phyloP scores from a whole-genome alignment of 2,888 invertebrate genomes.

The Drosophila kanekoi region DNA sequence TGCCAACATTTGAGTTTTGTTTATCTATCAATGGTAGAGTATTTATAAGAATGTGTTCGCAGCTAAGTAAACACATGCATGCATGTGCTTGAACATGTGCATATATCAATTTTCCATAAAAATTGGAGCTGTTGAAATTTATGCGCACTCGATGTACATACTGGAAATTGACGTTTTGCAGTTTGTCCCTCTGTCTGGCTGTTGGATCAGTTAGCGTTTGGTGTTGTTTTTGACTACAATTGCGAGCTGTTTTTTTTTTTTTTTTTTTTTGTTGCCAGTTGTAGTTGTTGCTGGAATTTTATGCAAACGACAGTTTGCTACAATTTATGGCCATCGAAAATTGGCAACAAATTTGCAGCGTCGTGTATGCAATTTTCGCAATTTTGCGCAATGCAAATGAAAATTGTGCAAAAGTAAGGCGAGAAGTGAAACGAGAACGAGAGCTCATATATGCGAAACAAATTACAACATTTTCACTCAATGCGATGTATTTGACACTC shows the following conservation, averaged over 20 bases:
- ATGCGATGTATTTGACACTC: constrained; percentile 73
- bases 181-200: constrained; percentile 26
- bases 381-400: constrained; percentile 67
- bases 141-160: constrained; percentile 66
- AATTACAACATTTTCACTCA: constrained; percentile 68
- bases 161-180: constrained; percentile 61
- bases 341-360: constrained; percentile 49
- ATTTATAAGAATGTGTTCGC: constrained; percentile 3
- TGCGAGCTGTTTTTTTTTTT: constrained; percentile 24
- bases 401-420: constrained; percentile 58
- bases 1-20: background rate
- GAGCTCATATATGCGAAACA: constrained; percentile 36
- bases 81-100: background rate
- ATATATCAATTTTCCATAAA: constrained; percentile 57
- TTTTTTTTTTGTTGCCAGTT: constrained; percentile 17
- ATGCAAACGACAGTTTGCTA: constrained; percentile 77
- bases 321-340: constrained; percentile 72
- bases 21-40: constrained; percentile 21
- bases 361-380: constrained; percentile 53
- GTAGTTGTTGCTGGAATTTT: constrained; percentile 51
- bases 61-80: constrained; percentile 3
- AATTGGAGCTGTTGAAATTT: constrained; percentile 50
- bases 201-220: constrained; percentile 38
- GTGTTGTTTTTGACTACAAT: constrained; percentile 28
- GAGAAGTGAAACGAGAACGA: constrained; percentile 14